Base-by-base conservation (phyloP, 1,140 invertebrate genomes). In the Aphelinus certus region DNA sequence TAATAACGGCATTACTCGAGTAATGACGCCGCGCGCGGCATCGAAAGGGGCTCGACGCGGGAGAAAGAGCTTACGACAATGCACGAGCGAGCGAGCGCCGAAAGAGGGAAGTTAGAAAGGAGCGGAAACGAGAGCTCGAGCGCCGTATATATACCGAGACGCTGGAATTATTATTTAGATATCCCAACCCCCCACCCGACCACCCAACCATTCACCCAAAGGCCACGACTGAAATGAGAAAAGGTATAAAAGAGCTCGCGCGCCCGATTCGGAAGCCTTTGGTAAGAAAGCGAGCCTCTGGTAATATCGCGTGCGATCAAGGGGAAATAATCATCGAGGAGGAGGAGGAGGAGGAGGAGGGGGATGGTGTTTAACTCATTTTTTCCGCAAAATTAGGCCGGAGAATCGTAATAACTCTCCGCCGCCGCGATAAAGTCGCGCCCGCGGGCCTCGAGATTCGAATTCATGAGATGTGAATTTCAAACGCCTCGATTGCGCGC, bases 1-100 rank as follows among this genome's bases (percentile, higher is more conserved):
- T 75, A 70, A 75, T 69, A 75, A 75, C 55, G 67, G 73, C 66
- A 70, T 70, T 64, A 75, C 47, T 70, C 61, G 46, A 51, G 73
- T 70, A 70, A 75, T 65, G 73, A 69, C 67, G 7, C 51, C 45
- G 55, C 46, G 55, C 56, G 42, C 46, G n/a, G n/a, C 42, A 67
- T 53, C 26, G 64, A 56, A 42, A 9, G 46, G 57, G 49, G 67
- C 64, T 58, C 53, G 26, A 26, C 26, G 26, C 26, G 26, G 26
- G 26, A 26, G 26, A 26, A 26, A 26, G 26, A 26, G 61, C 60
- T 58, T 55, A 74, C 57, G 71, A 74, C 65, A 63, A 63, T 57
- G 60, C 58, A 9, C 63, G 5, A n/a, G 53, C 9, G 47, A 43
- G 62, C 47, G 47, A 47, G 46, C 2, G 62, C 3, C 9, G 64